Evolutionary conservation across 2,113 vertebrate genomes (phyloP).

Genomic region (Phrynosoma platyrhinos): DNA sequence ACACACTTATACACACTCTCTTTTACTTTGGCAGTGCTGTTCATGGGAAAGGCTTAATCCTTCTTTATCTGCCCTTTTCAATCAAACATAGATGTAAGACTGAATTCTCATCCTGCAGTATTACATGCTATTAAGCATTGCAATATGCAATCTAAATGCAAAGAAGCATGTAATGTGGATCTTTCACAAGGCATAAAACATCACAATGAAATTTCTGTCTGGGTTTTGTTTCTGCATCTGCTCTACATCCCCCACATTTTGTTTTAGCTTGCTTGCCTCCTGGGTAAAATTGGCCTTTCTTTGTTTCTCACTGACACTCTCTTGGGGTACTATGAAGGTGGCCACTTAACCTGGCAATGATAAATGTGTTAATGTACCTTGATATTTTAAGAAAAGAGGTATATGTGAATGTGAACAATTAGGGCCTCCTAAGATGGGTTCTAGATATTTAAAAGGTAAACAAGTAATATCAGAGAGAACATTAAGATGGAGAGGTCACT

Average conservation of each 20-base stretch:
- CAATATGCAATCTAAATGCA: conserved; percentile 25
- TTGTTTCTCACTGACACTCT: background rate
- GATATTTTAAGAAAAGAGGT: background rate
- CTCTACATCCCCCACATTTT: background rate
- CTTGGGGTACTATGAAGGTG: background rate
- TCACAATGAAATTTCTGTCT: background rate
- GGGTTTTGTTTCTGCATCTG: conserved; percentile 8
- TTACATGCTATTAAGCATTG: conserved; percentile 14
- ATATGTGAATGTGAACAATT: background rate
- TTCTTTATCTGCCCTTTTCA: conserved; percentile 26
- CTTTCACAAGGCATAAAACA: conserved; percentile 14
- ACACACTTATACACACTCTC: background rate
- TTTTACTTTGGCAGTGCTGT: conserved; percentile 3
- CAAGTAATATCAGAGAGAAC: background rate
- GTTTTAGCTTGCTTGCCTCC: background rate
- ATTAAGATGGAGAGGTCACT: background rate
- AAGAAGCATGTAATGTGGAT: conserved; percentile 23
- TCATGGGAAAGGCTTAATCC: background rate
- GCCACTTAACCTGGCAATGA: background rate
- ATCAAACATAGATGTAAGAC: conserved; percentile 14
- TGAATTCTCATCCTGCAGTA: conserved; percentile 23
- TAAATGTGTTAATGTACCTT: background rate
- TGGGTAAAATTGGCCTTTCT: background rate
- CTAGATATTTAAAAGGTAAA: background rate
- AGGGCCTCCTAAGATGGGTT: background rate